Evolutionary conservation across 1,140 invertebrate species (phyloP).

Genomic region (Neotoxoptera formosana): DNA sequence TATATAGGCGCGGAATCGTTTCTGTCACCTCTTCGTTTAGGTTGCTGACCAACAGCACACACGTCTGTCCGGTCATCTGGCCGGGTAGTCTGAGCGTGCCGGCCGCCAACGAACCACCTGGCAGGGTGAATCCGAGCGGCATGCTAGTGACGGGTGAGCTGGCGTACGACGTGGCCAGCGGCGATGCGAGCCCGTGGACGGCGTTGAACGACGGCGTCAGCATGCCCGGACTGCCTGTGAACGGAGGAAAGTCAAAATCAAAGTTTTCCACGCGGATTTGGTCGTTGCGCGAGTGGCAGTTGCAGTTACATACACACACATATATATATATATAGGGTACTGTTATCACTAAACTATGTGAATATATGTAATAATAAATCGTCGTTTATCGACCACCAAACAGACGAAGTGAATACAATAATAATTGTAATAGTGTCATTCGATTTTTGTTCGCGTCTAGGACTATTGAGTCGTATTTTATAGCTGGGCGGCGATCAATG

Average conservation of each 20-base stretch:
- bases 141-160: conserved; percentile 74
- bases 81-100: conserved; percentile 65
- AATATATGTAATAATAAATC: background rate
- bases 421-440: background rate
- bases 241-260: conserved; percentile 15
- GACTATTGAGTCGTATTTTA: no score
- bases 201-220: conserved; percentile 82
- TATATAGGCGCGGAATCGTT: background rate
- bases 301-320: background rate
- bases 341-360: background rate
- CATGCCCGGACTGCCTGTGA: conserved; percentile 77
- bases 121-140: conserved; percentile 71
- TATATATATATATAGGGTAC: no score
- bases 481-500: background rate
- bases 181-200: conserved; percentile 73
- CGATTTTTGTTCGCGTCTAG: background rate
- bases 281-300: background rate
- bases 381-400: background rate
- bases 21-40: conserved; percentile 87
- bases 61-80: conserved; percentile 69
- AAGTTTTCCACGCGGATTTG: background rate
- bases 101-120: conserved; percentile 70
- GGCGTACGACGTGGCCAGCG: conserved; percentile 74
- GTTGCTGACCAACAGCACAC: conserved; percentile 87
- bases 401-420: no score